Base-by-base conservation (phyloP, 2,113 vertebrate species). In the Trichechus manatus region DNA sequence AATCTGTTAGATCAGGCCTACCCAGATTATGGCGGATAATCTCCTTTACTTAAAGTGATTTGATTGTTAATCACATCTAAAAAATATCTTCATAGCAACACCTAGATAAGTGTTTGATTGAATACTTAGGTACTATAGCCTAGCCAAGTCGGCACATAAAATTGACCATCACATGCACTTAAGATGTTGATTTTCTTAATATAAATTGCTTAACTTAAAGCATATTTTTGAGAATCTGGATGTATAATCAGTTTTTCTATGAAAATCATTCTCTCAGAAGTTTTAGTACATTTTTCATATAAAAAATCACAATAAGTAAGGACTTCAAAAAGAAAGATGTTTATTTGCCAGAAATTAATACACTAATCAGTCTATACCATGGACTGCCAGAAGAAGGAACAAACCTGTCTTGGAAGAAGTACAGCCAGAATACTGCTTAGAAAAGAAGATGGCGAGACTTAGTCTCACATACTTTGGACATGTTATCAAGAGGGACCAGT, bases 1-100 rank as follows among this genome's bases (percentile, higher is more conserved):
- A 9, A 83, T n/a, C 77, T 11, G 50, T 31, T 88, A 2, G 27
- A 39, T 47, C 14, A 86, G 44, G 1, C 79, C 10, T 2, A 88
- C 6, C 9, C 64, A 95, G 79, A n/a, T 61, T 61, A 72, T 81
- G 15, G 17, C 31, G 44, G 50, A 77, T 91, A 88, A 91, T 47
- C 29, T 87, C 17, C n/a, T 91, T 97, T 72, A 79, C 44, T 66
- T 75, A 61, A 79, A 66, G 20, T 84, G 64, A 56, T 75, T 15
- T 66, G 33, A 61, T 63, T 93, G 8, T 81, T 95, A 84, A 87
- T 70, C 5, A 81, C 23, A 87, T 75, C 93, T 96, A 83, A 44
- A 75, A 89, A 95, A 85, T 64, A 63, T 4, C 56, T 75, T 89
- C 31, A 93, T 2, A 83, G 27, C 29, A 74, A 79, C 22, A 95